These are phyloP conservation scores for Battus philenor DNA, from an alignment of 1,140 invertebrate genomes.

Conservation along the genomic window DNA sequence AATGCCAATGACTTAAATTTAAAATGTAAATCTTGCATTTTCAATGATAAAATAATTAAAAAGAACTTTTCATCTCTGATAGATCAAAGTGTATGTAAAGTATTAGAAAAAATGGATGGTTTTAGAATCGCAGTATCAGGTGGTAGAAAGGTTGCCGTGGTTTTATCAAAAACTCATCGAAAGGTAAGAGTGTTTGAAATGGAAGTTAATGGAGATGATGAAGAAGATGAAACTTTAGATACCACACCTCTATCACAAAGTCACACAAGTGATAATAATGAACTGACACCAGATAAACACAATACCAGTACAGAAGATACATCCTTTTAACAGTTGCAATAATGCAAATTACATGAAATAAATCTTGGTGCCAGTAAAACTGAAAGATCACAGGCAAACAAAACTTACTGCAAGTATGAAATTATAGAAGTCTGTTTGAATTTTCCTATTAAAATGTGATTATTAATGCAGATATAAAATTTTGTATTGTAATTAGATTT, in stretches of 20 bases:
- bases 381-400: no score
- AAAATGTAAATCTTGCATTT: conserved; percentile 69
- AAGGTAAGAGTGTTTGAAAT: conserved; percentile 93
- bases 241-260: conserved; percentile 59
- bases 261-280: conserved; percentile 31
- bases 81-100: conserved; percentile 73
- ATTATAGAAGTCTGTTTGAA: no score
- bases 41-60: conserved; percentile 69
- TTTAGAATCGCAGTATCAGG: conserved; percentile 89
- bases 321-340: conserved; percentile 30
- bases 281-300: conserved; percentile 28
- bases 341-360: no score
- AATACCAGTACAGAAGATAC: conserved; percentile 23
- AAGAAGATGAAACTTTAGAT: conserved; percentile 82
- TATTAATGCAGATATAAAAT: no score
- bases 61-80: conserved; percentile 72
- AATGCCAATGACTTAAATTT: conserved; percentile 66
- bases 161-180: conserved; percentile 86
- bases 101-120: conserved; percentile 85
- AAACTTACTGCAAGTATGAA: no score
- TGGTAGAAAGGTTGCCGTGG: conserved; percentile 89
- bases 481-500: no score
- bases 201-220: conserved; percentile 93
- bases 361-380: no score
- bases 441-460: no score